phyloP scores from a whole-genome alignment of 2,113 vertebrate genomes.

The Oreochromis niloticus region DNA sequence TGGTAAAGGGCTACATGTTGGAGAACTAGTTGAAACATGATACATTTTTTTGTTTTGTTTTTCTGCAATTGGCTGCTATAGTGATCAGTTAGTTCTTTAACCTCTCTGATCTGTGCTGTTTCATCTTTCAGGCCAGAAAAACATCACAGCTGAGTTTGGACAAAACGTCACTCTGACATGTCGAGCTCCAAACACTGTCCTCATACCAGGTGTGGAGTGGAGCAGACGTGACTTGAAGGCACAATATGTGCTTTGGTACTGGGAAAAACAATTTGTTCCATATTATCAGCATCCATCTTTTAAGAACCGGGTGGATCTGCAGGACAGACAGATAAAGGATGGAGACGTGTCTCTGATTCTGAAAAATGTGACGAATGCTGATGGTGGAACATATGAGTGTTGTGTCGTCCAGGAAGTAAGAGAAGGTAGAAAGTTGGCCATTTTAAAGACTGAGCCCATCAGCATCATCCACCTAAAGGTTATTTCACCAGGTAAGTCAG shows the following conservation, averaged over 20 bases:
- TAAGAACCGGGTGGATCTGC: neutral
- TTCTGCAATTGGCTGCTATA: neutral
- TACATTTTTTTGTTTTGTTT: neutral
- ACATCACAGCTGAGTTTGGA: neutral
- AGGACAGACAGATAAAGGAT: neutral
- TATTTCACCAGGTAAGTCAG: neutral
- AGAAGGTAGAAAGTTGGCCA: neutral
- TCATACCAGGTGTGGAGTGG: neutral
- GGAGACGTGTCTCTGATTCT: rapidly evolving
- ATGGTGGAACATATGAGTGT: neutral
- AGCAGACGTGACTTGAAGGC: neutral
- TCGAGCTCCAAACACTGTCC: neutral
- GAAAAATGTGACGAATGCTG: rapidly evolving
- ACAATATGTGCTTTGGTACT: neutral
- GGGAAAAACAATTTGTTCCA: neutral
- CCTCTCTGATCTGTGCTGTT: neutral
- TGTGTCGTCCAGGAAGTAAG: neutral
- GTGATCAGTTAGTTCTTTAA: neutral
- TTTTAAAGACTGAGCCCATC: neutral
- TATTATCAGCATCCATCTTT: neutral
- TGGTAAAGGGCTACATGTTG: neutral
- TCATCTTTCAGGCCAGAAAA: neutral
- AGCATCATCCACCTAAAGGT: neutral
- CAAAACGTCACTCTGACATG: neutral
- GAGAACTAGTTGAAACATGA: neutral